These are phyloP conservation scores for Eupeodes latifasciatus DNA, from an alignment of 2,888 invertebrate species.

Conservation along the genomic window DNA sequence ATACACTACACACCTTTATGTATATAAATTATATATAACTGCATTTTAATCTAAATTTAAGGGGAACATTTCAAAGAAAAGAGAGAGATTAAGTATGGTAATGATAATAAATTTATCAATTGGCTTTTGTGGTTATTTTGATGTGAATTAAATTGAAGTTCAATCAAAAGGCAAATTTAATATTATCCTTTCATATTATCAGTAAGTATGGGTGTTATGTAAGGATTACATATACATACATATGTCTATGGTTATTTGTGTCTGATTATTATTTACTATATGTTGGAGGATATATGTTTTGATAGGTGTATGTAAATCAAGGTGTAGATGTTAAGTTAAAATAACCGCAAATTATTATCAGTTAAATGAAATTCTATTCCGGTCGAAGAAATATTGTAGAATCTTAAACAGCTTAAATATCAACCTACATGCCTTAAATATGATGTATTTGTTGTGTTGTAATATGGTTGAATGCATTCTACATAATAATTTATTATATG, in stretches of 20 bases:
- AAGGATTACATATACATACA: background rate
- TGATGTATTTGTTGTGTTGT: no score
- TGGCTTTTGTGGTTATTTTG: slow-evolving; percentile 48
- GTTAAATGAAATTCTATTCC: slow-evolving; percentile 28
- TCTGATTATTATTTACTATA: slow-evolving; percentile 13
- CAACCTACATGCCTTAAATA: background rate
- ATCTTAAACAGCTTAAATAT: background rate
- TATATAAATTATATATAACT: slow-evolving; percentile 12
- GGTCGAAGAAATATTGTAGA: slow-evolving; percentile 31
- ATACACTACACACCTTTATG: slow-evolving; percentile 2
- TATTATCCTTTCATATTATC: background rate
- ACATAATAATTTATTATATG: background rate
- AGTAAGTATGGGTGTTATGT: background rate
- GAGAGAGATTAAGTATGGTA: background rate
- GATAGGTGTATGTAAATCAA: no score
- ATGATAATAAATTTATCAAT: slow-evolving; percentile 40
- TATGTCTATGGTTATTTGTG: background rate
- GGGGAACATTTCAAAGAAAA: background rate
- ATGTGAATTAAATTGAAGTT: slow-evolving; percentile 38
- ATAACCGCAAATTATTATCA: slow-evolving; percentile 44
- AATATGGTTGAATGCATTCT: background rate
- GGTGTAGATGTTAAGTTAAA: slow-evolving; percentile 27
- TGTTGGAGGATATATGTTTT: background rate
- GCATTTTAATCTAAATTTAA: slow-evolving; percentile 43
- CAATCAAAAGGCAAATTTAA: slow-evolving; percentile 37